A percentile compares a stretch with the other conserved stretches of the same genome.
These are phyloP conservation scores for Neuroterus valhalla DNA, from an alignment of 1,140 invertebrate species.

Conservation along the genomic window DNA sequence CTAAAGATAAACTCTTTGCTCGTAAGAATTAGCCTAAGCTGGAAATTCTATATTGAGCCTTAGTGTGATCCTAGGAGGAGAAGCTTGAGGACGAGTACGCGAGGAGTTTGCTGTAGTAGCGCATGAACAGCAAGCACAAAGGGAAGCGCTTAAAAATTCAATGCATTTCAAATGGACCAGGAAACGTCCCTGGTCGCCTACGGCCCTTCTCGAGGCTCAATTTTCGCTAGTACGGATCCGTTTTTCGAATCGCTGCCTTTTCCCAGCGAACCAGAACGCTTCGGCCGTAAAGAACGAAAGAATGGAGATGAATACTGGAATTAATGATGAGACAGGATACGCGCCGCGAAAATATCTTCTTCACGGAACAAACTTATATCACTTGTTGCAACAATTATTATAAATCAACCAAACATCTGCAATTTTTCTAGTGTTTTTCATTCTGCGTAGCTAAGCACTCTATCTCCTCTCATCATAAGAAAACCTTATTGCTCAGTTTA, in stretches of 20 bases:
- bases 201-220: slow-evolving; percentile 47
- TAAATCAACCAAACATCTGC: slow-evolving; percentile 12
- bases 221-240: slow-evolving; percentile 49
- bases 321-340: neutral
- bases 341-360: neutral
- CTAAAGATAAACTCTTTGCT: neutral
- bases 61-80: slow-evolving; percentile 18
- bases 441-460: neutral
- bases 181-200: slow-evolving; percentile 55
- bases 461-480: neutral
- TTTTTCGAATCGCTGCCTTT: slow-evolving; percentile 41
- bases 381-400: slow-evolving; percentile 24
- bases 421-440: slow-evolving; percentile 1
- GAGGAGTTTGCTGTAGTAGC: slow-evolving; percentile 15
- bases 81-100: slow-evolving; percentile 7
- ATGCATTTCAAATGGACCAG: slow-evolving; percentile 73
- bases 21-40: neutral
- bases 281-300: neutral
- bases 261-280: neutral
- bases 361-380: slow-evolving; percentile 17
- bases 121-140: slow-evolving; percentile 54
- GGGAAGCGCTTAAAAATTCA: slow-evolving; percentile 72
- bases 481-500: neutral
- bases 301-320: slow-evolving; percentile 11
- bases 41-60: slow-evolving; percentile 6